phyloP scores from a whole-genome alignment of 2,797 vertebrate species.

The Smutsia gigantea region DNA sequence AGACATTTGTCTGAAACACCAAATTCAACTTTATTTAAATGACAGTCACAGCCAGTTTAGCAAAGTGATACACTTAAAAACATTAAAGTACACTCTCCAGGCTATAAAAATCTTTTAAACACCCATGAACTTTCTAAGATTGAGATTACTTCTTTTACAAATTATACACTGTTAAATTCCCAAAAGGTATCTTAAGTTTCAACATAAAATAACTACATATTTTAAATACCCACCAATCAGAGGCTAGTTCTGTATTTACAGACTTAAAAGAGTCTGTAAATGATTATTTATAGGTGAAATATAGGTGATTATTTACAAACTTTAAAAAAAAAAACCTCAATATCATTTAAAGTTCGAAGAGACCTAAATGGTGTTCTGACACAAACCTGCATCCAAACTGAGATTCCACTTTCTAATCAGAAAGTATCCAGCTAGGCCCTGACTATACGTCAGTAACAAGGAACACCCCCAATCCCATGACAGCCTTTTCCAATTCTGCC shows the following conservation, averaged over 20 bases:
- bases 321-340: background rate
- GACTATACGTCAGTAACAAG: background rate
- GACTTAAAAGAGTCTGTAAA: no score
- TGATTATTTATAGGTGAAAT: no score
- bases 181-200: constrained; percentile 38
- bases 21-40: constrained; percentile 44
- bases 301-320: constrained; percentile 6
- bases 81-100: background rate
- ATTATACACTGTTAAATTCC: background rate
- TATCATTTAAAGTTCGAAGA: constrained; percentile 18
- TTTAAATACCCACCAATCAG: constrained; percentile 33
- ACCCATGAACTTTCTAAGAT: background rate
- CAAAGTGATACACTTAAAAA: constrained; percentile 35
- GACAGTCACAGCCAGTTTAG: background rate
- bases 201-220: constrained; percentile 7
- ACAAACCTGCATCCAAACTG: background rate
- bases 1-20: background rate
- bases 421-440: background rate
- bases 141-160: constrained; percentile 1
- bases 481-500: background rate
- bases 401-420: background rate
- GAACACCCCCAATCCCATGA: background rate
- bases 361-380: background rate
- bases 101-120: constrained; percentile 34
- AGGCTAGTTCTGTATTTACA: background rate